Conservation (phyloP, 2,888 invertebrate species). For the Trypoxylon attenuatum region DNA sequence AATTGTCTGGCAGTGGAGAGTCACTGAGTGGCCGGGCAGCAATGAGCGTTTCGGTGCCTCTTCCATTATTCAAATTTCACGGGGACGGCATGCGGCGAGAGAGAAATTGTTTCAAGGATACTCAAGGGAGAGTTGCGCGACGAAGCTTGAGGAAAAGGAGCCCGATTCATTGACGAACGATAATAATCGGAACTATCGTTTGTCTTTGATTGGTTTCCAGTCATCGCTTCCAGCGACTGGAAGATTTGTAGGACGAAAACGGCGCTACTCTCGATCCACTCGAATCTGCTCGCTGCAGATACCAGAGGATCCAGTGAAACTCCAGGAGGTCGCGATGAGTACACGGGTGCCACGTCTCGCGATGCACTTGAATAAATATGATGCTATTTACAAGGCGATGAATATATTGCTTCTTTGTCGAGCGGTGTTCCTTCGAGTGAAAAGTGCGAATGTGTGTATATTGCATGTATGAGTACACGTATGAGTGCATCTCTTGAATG, state of each 20-base stretch:
- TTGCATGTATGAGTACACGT: too few relatives aligned
- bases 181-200: background rate
- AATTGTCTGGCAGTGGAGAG: background rate
- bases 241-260: too few relatives aligned
- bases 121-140: too few relatives aligned
- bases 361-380: constrained; percentile 59
- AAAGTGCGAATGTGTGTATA: background rate
- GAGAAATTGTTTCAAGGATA: background rate
- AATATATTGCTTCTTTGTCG: constrained; percentile 36
- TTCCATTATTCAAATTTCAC: background rate
- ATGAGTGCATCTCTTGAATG: too few relatives aligned
- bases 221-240: background rate
- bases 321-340: constrained; percentile 28
- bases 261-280: too few relatives aligned
- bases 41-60: background rate
- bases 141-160: background rate
- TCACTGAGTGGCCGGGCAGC: background rate
- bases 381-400: constrained; percentile 56
- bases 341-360: constrained; percentile 42
- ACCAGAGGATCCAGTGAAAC: too few relatives aligned
- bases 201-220: background rate
- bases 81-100: background rate
- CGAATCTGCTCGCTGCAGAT: too few relatives aligned
- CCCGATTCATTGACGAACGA: background rate
- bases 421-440: background rate